Evolutionary conservation across 2,888 invertebrate species (phyloP).

Genomic region (Julus scandinavius): DNA sequence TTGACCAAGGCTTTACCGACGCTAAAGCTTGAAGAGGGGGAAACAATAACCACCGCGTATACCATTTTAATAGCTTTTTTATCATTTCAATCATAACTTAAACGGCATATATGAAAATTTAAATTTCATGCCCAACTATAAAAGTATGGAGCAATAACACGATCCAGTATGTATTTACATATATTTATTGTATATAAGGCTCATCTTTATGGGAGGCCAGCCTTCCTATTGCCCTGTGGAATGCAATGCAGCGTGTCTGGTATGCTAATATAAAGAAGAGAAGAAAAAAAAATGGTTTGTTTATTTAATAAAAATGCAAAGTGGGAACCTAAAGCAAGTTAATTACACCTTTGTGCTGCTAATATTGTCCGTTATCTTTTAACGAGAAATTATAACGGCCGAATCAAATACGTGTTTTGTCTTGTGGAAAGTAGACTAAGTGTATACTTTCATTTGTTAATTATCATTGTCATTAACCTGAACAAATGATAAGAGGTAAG

Average conservation of each 20-base stretch:
- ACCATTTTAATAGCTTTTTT: constrained; percentile 33
- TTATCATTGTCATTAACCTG: no score
- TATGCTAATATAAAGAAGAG: no score
- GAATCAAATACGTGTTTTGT: no score
- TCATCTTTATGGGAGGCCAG: constrained; percentile 17
- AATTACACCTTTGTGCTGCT: no score
- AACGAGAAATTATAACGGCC: no score
- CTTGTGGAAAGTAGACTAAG: no score
- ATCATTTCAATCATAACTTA: constrained; percentile 14
- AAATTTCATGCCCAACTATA: background rate
- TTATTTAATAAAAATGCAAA: no score
- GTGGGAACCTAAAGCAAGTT: no score
- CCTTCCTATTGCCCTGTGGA: background rate
- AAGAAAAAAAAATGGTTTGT: no score
- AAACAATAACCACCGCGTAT: background rate
- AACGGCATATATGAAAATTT: constrained; percentile 33
- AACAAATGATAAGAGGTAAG: no score
- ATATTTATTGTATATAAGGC: background rate
- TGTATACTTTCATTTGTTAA: no score
- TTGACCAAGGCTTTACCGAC: background rate
- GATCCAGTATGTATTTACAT: constrained; percentile 19
- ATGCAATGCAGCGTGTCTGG: background rate
- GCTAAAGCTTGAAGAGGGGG: background rate
- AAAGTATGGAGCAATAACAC: constrained; percentile 5
- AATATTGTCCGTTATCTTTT: no score